Evolutionary conservation across 2,113 vertebrate species (phyloP).

Genomic region (Dasyornis broadbenti): DNA sequence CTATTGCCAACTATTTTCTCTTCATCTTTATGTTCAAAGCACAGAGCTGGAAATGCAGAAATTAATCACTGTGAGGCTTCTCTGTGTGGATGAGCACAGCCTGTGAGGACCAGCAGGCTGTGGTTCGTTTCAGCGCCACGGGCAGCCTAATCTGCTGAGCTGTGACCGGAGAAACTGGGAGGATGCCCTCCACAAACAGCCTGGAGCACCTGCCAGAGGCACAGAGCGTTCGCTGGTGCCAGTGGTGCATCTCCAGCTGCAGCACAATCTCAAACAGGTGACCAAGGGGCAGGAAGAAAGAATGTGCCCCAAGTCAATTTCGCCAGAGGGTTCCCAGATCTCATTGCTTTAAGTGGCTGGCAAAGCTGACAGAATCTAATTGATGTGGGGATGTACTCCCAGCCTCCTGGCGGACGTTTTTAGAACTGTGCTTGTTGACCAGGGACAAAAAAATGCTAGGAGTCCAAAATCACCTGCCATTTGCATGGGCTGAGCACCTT

Average conservation of each 20-base stretch:
- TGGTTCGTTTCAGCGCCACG: not conserved
- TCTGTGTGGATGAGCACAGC: not conserved
- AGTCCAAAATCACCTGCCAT: not conserved
- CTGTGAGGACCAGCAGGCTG: not conserved
- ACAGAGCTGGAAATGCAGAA: not conserved
- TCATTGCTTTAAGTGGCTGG: not conserved
- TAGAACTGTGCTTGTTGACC: not conserved
- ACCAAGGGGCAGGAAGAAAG: not conserved
- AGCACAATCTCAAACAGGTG: not conserved
- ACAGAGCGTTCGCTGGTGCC: not conserved
- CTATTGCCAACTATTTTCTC: not conserved
- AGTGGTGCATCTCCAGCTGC: not conserved
- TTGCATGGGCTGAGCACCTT: not conserved
- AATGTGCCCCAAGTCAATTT: not conserved
- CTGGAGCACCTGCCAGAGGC: not conserved
- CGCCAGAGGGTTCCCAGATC: not conserved
- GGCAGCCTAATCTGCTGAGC: not conserved
- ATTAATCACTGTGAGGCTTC: not conserved
- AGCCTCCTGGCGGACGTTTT: not conserved
- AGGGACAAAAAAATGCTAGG: not conserved
- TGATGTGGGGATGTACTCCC: not conserved
- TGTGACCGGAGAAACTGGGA: not conserved
- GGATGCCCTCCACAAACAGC: not conserved
- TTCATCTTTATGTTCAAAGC: not conserved
- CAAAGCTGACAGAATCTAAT: not conserved